Conservation (phyloP, 2,113 vertebrate genomes). For the Diglossa brunneiventris region DNA sequence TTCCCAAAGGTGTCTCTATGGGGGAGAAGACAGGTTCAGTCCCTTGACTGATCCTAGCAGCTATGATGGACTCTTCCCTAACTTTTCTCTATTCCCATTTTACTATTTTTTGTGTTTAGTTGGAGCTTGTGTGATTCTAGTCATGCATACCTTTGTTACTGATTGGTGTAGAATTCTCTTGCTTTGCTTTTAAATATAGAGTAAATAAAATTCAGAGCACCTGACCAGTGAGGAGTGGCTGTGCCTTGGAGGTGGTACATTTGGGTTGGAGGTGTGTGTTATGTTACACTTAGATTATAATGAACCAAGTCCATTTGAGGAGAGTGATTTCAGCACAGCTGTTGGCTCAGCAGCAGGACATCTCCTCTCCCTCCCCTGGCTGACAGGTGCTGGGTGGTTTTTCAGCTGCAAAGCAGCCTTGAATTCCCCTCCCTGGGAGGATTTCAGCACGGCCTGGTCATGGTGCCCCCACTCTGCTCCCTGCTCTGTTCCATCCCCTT, state of each 20-base stretch:
- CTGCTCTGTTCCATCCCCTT: not conserved
- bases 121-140: not conserved
- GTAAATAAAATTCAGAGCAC: not conserved
- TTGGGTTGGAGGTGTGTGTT: not conserved
- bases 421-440: not conserved
- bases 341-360: not conserved
- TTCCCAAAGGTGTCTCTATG: accelerated
- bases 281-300: not conserved
- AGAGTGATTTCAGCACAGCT: accelerated
- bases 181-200: not conserved
- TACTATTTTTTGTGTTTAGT: not conserved
- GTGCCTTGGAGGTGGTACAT: not conserved
- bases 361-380: not conserved
- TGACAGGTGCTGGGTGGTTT: not conserved
- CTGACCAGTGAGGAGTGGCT: too few species aligned
- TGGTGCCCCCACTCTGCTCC: not conserved
- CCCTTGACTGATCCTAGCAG: too few species aligned
- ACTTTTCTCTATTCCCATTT: not conserved
- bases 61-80: accelerated
- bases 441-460: not conserved
- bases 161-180: not conserved
- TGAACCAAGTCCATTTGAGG: not conserved
- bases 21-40: not conserved
- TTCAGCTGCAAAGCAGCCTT: not conserved
- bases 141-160: accelerated